These are phyloP conservation scores for Artemia franciscana DNA, from an alignment of 1,140 invertebrate genomes.

Conservation along the genomic window DNA sequence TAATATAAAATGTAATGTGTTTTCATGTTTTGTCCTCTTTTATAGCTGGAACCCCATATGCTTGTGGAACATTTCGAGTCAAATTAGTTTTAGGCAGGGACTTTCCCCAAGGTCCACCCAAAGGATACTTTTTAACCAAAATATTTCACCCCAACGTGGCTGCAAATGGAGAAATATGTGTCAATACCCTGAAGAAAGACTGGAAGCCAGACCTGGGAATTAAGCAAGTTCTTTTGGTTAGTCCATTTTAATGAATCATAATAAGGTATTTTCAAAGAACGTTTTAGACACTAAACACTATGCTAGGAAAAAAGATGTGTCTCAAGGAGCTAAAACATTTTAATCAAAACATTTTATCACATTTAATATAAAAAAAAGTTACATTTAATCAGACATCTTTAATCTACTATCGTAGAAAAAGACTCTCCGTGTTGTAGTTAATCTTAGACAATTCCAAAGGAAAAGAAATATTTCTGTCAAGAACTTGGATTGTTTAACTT, in stretches of 20 bases:
- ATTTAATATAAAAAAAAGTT: not conserved
- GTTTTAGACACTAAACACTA: too few species aligned
- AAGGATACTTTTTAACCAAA: constrained; percentile 84
- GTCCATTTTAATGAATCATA: constrained; percentile 15
- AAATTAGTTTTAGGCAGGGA: constrained; percentile 76
- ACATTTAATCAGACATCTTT: not conserved
- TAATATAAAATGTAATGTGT: too few species aligned
- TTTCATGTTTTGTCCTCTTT: constrained; percentile 14
- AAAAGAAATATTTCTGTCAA: too few species aligned
- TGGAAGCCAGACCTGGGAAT: constrained; percentile 90
- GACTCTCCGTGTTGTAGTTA: too few species aligned
- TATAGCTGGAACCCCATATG: constrained; percentile 59
- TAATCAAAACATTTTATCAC: too few species aligned
- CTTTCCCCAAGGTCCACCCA: constrained; percentile 75
- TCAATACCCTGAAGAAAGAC: constrained; percentile 89
- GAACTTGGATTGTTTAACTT: too few species aligned
- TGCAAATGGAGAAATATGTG: constrained; percentile 82
- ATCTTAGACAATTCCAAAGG: too few species aligned
- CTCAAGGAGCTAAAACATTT: too few species aligned
- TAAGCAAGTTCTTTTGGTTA: constrained; percentile 75
- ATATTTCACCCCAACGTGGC: constrained; percentile 96
- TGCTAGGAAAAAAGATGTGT: too few species aligned
- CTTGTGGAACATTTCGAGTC: constrained; percentile 58
- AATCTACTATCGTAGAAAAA: too few species aligned
- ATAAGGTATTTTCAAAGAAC: too few species aligned